Base-by-base conservation (phyloP, 2,797 vertebrate species). In the Columba guinea region DNA sequence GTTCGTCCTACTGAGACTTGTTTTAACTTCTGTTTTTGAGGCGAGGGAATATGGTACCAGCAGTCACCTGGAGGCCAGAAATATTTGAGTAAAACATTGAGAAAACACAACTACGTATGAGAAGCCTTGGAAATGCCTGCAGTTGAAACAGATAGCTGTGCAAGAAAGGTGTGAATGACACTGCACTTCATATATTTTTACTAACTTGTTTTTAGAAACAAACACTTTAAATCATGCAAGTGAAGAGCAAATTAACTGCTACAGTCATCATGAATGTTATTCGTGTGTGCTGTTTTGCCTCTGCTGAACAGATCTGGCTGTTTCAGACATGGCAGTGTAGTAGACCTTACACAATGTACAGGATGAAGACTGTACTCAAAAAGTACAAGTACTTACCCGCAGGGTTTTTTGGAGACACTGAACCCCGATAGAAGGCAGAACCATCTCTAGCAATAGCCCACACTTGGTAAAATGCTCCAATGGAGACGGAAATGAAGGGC, bases 1-100 rank as follows among this genome's bases (percentile, higher is more conserved):
- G 98, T 99, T 97, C 98, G 98, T n/a, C 99, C 99, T 3, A 99
- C 99, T 2, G 99, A 99, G 74, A 99, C 99, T 95, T 99, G 99
- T 89, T 98, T 98, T 76, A 99, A 90, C 96, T 99, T 99, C 97
- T 99, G 99, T 52, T 98, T 99, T 37, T 98, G 95, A 13, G 99
- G 99, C 8, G 99, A 98, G 4, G 99, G 99, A 92, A 99, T 99
- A 95, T 99, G 99, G 95, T 99, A 99, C 99, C 96, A 97, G 60
- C 96, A 96, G 48, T 97, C 96, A 81, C 96, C 96, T 97, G 18
- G 21, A 90, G 35, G 68, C 87, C 35, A 95, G 35, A 95, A 93
- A 92, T 80, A 77, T 27, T 62, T 51, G 24, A 76, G 69, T 89
- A 48, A 95, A 90, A 70, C 44, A 52, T 5, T 55, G 71, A 87